Evolutionary conservation across 2,888 invertebrate genomes (phyloP), one percentile per base, ranked within the genome.

Genomic region (Nomada ferruginata): DNA sequence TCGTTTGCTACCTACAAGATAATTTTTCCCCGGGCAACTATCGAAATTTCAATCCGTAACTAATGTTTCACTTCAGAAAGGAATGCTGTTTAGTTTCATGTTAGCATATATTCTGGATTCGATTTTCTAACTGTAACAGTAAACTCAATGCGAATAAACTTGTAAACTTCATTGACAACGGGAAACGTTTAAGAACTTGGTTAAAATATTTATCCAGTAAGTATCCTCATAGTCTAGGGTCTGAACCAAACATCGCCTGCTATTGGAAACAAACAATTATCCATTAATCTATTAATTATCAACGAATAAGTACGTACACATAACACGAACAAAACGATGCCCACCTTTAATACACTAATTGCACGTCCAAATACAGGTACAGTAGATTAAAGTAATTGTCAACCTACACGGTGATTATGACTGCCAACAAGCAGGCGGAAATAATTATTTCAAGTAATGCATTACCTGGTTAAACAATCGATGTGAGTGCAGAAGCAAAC

Each of bases 371-470:
- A 36, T 36, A 36, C 36, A 7, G 36, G 36, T 7, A 36, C 36
- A 5, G 47, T 71, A 1, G 23, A 23, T 71, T 5, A 15, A 36
- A 63, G 53, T 63, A 42, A 52, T 20, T 59, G 44, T n/a, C 11
- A 52, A 26, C n/a, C 23, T 52, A 42, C n/a, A 10, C 29, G 55
- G 5, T 47, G 26, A 55, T 55, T n/a, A 10, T 11, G 29, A 57
- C 15, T 47, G 11, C 20, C 20, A 29, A 15, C 15, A 47, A 20
- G 5, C n/a, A 18, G 64, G 29, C 26, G 26, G 44, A 68, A 75
- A 47, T 47, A 50, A 79, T 64, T 47, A 47, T 47, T 64, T 18
- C 36, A 15, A 55, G 53, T 55, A 55, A 55, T 55, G 23, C 36
- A 65, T 47, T 23, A 18, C 53, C 60, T n/a, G 20, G 11, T 13